Percentiles rank a stretch among this genome's conserved stretches.
phyloP scores from a whole-genome alignment of 2,797 vertebrate genomes.

The Glyptemys insculpta region DNA sequence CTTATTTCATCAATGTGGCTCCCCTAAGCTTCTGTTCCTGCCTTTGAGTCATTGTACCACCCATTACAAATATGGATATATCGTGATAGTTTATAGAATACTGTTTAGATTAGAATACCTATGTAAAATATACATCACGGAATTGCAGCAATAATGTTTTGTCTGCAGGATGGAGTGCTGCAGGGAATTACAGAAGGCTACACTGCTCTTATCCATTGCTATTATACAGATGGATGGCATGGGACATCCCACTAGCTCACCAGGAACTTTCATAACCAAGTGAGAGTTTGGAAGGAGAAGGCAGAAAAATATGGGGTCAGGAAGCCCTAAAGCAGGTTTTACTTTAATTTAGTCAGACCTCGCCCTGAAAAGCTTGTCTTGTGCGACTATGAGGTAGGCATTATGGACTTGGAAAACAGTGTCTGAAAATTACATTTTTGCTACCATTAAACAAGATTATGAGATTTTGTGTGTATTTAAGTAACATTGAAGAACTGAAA shows the following conservation, averaged over 20 bases:
- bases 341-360: neutral
- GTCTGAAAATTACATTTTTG: neutral
- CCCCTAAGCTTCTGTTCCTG: conserved; percentile 48
- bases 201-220: neutral
- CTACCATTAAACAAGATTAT: neutral
- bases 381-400: neutral
- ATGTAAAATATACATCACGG: neutral
- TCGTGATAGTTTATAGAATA: neutral
- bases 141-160: neutral
- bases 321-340: neutral
- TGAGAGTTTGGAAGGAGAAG: neutral
- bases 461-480: neutral
- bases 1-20: conserved; percentile 28
- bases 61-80: neutral
- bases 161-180: neutral
- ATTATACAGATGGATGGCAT: neutral
- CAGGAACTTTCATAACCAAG: neutral
- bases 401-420: neutral
- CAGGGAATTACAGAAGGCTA: neutral
- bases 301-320: neutral
- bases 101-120: neutral
- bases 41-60: conserved; percentile 30
- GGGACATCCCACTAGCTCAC: neutral
- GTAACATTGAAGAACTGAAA: neutral
- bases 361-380: neutral